Evolutionary conservation across 37 sponge, comb jelly and placozoan species (phyloP).

Genomic region (Mnemiopsis leidyi): DNA sequence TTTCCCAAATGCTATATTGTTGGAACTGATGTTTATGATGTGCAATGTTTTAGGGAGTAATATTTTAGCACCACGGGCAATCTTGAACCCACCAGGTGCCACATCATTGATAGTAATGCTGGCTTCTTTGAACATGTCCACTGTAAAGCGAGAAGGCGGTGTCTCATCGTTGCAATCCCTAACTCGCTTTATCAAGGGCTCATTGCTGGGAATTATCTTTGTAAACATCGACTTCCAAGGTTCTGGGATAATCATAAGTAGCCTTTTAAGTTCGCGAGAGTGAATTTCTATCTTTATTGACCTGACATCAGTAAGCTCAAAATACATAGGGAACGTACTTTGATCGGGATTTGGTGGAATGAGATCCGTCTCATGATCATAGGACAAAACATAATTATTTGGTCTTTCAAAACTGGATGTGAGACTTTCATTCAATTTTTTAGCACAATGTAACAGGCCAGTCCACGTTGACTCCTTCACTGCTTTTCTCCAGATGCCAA

Average conservation of each 20-base stretch:
- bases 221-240: background rate
- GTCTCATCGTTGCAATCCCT: background rate
- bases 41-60: background rate
- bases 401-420: background rate
- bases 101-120: background rate
- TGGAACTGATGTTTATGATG: background rate
- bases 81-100: background rate
- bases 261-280: background rate
- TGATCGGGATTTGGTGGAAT: background rate
- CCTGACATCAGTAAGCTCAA: background rate
- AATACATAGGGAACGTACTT: background rate
- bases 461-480: background rate
- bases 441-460: background rate
- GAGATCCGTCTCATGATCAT: background rate
- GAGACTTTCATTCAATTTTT: background rate
- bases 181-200: background rate
- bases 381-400: background rate
- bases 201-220: background rate
- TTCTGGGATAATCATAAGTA: background rate
- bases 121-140: background rate
- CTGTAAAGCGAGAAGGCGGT: background rate
- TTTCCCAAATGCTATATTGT: background rate
- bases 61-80: background rate
- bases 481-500: background rate
- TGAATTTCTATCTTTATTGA: background rate